Evolutionary conservation across 2,797 vertebrate genomes (phyloP), one percentile per base, ranked within the genome.

Genomic region (Threskiornis aethiopicus): DNA sequence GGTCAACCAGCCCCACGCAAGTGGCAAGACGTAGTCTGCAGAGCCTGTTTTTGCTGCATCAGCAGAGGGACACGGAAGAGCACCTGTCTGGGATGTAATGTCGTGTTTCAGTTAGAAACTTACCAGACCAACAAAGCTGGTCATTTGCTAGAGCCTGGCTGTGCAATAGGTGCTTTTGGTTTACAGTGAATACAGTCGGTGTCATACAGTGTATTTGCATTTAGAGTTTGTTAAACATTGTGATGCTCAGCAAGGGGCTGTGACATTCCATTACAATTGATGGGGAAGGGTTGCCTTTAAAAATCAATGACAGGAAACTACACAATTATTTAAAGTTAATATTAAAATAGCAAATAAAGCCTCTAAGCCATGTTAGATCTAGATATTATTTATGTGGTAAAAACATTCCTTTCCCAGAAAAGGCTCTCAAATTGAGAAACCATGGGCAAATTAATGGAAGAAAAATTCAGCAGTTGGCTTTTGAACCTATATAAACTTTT

Each of bases 301-400:
- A 94, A 84, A 24, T 22, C 11, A 72, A 2, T 73, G 24, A 16
- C 58, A 47, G 49, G 39, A 70, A 84, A 70, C 8, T 11, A 52
- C 15, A 13, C 15, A 33, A 11, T 75, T 65, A 37, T 59, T 88
- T 75, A 15, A 59, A 11, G 9, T 89, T n/a, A 57, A 1, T 72
- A 41, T 77, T 93, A 55, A 70, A 87, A 66, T 16, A 83, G 47
- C 25, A 85, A 76, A 46, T 52, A 64, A 49, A 84, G 2, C 8
- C 2, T 9, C 41, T 77, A 55, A 80, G 55, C 51, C 1, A 1
- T 0, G 0, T 83, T 66, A 24, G 8, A 64, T n/a, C 29, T 51
- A n/a, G 37, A 1, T 89, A 7, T 29, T 52, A 71, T 42, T 87
- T 84, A 11, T 1, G 1, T 76, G n/a, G 29, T 39, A 31, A 61